A percentile compares a stretch with the other conserved stretches of the same genome.
Evolutionary conservation across 2,113 vertebrate genomes (phyloP).

Genomic region (Meleagris gallopavo): DNA sequence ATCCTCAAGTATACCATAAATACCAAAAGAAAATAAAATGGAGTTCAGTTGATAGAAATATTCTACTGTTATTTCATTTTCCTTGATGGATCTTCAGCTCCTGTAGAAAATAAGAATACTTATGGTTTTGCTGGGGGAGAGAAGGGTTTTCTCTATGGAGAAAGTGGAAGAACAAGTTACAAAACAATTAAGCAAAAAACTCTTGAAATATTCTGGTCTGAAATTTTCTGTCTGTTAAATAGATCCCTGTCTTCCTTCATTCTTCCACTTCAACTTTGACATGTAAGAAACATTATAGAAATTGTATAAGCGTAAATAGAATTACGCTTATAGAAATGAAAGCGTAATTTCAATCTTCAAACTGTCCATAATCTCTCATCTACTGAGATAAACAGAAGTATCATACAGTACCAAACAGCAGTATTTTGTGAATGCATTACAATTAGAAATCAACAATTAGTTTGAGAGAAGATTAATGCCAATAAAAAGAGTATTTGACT

Average conservation of each 20-base stretch:
- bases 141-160: not conserved
- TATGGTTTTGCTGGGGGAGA: not conserved
- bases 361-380: not conserved
- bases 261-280: not conserved
- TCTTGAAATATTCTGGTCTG: not conserved
- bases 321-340: not conserved
- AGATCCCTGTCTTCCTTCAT: not conserved
- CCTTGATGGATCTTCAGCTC: not conserved
- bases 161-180: accelerated
- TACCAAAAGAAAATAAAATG: not conserved
- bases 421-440: not conserved
- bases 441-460: not conserved
- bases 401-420: not conserved
- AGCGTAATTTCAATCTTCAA: not conserved
- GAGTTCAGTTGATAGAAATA: not conserved
- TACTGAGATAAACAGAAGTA: not conserved
- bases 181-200: not conserved
- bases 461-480: not conserved
- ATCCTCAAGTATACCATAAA: not conserved
- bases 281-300: not conserved
- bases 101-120: not conserved
- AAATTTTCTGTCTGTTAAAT: not conserved
- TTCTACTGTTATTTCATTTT: not conserved
- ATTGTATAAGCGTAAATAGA: too few species aligned
- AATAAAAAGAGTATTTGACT: not conserved